Evolutionary conservation across 2,113 vertebrate genomes (phyloP).

Genomic region (Dolichotis patagonum): DNA sequence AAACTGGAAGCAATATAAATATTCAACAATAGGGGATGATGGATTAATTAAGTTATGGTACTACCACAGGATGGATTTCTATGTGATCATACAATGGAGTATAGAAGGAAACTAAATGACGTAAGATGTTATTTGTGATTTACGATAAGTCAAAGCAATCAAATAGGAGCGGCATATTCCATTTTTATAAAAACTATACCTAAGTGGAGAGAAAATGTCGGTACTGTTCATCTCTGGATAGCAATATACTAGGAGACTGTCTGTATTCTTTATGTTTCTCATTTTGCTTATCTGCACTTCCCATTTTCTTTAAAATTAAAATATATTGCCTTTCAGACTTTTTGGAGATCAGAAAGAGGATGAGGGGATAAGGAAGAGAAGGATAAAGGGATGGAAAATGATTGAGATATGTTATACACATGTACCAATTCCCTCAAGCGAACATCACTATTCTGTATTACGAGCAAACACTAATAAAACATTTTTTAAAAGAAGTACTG

Average conservation of each 20-base stretch:
- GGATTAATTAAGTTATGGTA: not conserved
- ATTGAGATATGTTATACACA: not conserved
- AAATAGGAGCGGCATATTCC: not conserved
- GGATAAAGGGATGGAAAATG: not conserved
- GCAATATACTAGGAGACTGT: not conserved
- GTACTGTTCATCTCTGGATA: not conserved
- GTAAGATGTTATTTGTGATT: not conserved
- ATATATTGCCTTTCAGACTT: not conserved
- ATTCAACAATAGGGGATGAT: not conserved
- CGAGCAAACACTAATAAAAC: not conserved
- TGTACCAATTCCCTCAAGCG: not conserved
- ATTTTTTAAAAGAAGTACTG: not conserved
- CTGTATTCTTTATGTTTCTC: not conserved
- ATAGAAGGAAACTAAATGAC: not conserved
- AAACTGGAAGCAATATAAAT: not conserved
- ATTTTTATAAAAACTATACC: not conserved
- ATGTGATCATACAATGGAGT: not conserved
- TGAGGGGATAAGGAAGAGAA: not conserved
- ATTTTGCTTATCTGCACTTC: constrained; percentile 48
- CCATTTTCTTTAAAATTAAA: constrained; percentile 41
- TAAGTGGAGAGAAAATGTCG: constrained; percentile 10
- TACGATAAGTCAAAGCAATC: not conserved
- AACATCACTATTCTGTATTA: not conserved
- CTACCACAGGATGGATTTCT: not conserved
- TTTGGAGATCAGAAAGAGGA: not conserved